These are phyloP conservation scores for Drosophila mimica DNA, from an alignment of 2,888 invertebrate genomes.

Conservation along the genomic window DNA sequence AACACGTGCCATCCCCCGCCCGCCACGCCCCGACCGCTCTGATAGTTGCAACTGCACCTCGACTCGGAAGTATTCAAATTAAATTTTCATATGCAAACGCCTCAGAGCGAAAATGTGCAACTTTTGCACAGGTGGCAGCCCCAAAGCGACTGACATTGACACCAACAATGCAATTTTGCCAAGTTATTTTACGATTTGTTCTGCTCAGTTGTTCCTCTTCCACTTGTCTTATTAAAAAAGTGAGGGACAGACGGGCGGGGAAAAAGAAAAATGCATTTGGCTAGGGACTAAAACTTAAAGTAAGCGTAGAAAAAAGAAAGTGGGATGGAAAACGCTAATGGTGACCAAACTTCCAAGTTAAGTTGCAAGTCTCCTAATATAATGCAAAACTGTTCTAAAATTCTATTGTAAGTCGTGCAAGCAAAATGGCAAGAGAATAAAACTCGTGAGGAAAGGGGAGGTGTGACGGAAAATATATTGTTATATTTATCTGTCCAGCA, in stretches of 20 bases:
- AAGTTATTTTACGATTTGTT: conserved; percentile 46
- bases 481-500: neutral
- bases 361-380: neutral
- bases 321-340: neutral
- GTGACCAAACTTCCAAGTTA: neutral
- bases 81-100: conserved; percentile 66
- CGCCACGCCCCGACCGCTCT: neutral
- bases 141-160: conserved; percentile 64
- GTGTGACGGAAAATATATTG: neutral
- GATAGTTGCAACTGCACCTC: conserved; percentile 1
- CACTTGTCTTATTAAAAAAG: conserved; percentile 45
- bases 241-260: conserved; percentile 15
- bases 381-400: neutral
- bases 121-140: conserved; percentile 55
- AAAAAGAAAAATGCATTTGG: conserved; percentile 13
- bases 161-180: conserved; percentile 61
- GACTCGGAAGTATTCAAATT: conserved; percentile 66
- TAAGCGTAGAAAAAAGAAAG: no score
- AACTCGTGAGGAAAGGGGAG: neutral
- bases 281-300: neutral
- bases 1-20: conserved; percentile 30
- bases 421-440: neutral
- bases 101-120: conserved; percentile 19
- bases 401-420: neutral
- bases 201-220: conserved; percentile 7